Evolutionary conservation across 2,888 invertebrate species (phyloP).

Genomic region (Dysmachus trigonus): DNA sequence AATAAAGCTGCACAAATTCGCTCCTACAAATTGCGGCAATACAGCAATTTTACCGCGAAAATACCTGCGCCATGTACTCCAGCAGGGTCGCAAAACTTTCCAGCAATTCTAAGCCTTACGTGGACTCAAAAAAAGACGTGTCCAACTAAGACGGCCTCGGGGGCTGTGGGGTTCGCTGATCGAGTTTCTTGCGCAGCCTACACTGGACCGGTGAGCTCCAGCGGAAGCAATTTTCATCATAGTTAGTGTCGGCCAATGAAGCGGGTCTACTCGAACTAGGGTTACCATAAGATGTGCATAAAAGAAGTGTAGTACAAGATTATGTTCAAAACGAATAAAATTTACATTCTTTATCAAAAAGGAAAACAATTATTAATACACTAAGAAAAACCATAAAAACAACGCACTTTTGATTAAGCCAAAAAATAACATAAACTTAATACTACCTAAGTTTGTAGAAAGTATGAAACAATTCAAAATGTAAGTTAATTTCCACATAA

Average conservation of each 20-base stretch:
- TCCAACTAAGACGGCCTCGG: background rate
- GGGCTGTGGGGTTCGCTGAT: background rate
- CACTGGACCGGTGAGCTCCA: background rate
- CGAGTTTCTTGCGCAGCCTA: background rate
- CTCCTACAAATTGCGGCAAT: background rate
- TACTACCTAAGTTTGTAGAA: too few relatives aligned
- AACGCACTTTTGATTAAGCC: too few relatives aligned
- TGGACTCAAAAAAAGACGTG: background rate
- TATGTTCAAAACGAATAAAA: too few relatives aligned
- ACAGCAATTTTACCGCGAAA: background rate
- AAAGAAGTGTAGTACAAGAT: too few relatives aligned
- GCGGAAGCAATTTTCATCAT: conserved; percentile 1
- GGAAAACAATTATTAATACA: too few relatives aligned
- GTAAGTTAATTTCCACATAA: too few relatives aligned
- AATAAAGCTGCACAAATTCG: background rate
- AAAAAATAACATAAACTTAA: too few relatives aligned
- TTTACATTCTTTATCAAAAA: too few relatives aligned
- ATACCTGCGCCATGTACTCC: background rate
- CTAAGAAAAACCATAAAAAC: too few relatives aligned
- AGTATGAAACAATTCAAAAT: too few relatives aligned
- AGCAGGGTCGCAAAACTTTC: background rate
- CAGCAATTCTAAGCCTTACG: background rate
- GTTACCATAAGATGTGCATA: too few relatives aligned
- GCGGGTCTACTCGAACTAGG: background rate
- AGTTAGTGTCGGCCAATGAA: background rate